Evolutionary conservation across 2,888 invertebrate species (phyloP).

Genomic region (Cremastobaeus sp.): DNA sequence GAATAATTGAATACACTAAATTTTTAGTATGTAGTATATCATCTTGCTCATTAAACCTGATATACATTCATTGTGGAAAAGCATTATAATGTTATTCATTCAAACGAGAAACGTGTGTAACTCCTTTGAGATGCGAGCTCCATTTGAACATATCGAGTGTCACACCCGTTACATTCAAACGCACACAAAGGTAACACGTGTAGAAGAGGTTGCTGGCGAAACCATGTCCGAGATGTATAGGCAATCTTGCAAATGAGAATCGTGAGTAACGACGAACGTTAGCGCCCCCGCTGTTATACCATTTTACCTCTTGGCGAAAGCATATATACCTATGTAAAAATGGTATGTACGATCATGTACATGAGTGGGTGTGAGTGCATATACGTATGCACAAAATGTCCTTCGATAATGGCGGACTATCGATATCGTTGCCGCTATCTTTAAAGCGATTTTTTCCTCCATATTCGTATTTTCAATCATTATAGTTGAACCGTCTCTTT

Average conservation of each 20-base stretch:
- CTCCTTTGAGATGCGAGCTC: constrained; percentile 34
- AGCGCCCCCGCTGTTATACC: constrained; percentile 69
- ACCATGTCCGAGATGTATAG: constrained; percentile 74
- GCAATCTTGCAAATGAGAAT: constrained; percentile 78
- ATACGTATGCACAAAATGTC: constrained; percentile 65
- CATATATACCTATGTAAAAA: constrained; percentile 60
- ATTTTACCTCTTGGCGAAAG: constrained; percentile 59
- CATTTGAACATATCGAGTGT: constrained; percentile 56
- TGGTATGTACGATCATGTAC: constrained; percentile 60
- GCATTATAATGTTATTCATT: constrained; percentile 34
- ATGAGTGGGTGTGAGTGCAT: constrained; percentile 56
- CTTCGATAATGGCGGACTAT: constrained; percentile 68
- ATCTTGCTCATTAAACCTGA: constrained; percentile 22
- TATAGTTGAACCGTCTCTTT: constrained; percentile 42
- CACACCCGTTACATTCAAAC: constrained; percentile 59
- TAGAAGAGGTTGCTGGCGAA: constrained; percentile 65
- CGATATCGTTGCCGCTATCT: constrained; percentile 63
- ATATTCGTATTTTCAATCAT: constrained; percentile 44
- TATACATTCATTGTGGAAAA: constrained; percentile 23
- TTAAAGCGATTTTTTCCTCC: constrained; percentile 50
- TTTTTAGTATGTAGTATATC: constrained; percentile 9
- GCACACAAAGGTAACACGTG: constrained; percentile 55
- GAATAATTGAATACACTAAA: no score
- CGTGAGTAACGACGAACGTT: constrained; percentile 76
- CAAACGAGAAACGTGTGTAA: constrained; percentile 18